These are phyloP conservation scores for Rhagoletis pomonella DNA, from an alignment of 1,140 invertebrate species.

Conservation along the genomic window DNA sequence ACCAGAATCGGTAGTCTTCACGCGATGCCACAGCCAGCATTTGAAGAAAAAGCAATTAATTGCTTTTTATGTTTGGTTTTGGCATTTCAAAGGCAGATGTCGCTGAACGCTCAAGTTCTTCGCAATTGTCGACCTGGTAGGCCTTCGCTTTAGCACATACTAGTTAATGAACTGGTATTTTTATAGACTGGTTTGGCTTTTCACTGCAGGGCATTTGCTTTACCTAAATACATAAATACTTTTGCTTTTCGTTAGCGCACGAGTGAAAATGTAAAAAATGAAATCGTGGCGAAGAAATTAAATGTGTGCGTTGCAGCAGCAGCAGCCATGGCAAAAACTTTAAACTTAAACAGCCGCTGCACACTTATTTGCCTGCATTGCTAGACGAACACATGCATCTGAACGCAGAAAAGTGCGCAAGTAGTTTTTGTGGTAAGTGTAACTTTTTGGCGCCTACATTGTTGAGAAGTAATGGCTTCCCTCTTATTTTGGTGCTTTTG, in stretches of 20 bases:
- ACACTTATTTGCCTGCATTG: not conserved
- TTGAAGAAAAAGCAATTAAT: not conserved
- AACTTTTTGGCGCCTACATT: slow-evolving; percentile 49
- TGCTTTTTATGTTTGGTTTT: not conserved
- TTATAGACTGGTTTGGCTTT: too few species aligned
- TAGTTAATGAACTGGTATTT: too few species aligned
- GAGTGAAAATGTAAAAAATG: slow-evolving; percentile 11
- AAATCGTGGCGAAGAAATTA: slow-evolving; percentile 42
- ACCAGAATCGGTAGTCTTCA: too few species aligned
- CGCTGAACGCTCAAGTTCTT: too few species aligned
- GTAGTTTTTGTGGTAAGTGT: slow-evolving; percentile 39
- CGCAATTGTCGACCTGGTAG: too few species aligned
- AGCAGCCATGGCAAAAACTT: not conserved
- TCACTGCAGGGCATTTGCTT: not conserved
- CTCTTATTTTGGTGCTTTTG: not conserved
- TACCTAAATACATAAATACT: not conserved
- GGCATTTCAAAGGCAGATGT: too few species aligned
- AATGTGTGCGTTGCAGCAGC: not conserved
- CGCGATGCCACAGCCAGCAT: too few species aligned
- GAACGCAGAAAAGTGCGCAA: slow-evolving; percentile 5
- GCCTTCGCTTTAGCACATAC: too few species aligned
- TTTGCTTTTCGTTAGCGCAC: not conserved
- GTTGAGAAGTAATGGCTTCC: slow-evolving; percentile 16
- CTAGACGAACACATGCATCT: not conserved
- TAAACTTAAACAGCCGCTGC: not conserved